Base-by-base conservation (phyloP, 2,888 invertebrate genomes). In the Balanococcus diminutus region DNA sequence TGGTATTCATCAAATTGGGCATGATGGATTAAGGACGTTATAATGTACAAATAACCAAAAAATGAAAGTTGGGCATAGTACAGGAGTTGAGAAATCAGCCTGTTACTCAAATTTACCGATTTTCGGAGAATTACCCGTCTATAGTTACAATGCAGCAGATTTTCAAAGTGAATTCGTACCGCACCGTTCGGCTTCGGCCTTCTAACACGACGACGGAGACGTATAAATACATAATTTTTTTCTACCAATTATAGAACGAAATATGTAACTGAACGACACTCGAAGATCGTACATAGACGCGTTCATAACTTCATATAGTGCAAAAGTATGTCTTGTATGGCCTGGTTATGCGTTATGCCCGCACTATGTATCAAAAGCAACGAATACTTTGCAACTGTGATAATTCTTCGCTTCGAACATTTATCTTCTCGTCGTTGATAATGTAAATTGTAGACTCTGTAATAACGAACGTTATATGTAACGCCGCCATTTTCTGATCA, bases 401-500 rank as follows among this genome's bases (percentile, higher is more conserved):
- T 85, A 85, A 85, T 85, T 85, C 85, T 85, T 46, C 25, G 31
- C 31, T 85, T 36, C 46, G 51, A 85, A 85, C 85, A 85, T 85
- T 85, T 75, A 85, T 85, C 85, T 85, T 85, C 85, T 85, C 79
- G 75, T 85, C 32, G 85, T 79, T 85, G 85, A 85, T 85, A 85
- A 85, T 85, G 79, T 85, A 85, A 85, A 85, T 79, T 85, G 85
- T 85, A 85, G 85, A 85, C 72, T 84, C 75, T 42, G 79, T 85
- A 85, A 85, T 85, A 85, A 46, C 42, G 19, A 85, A 85, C 85
- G 85, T 79, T 85, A 75, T 85, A 75, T 85, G 85, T 85, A 85
- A 85, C 85, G 82, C 82, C 86, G 86, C 86, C 86, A 86, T 86
- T 86, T 86, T 86, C 72, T 39, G 82, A 86, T 86, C 86, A 86